These are phyloP conservation scores for Cataglyphis rosenhaueri DNA, from an alignment of 2,888 invertebrate genomes.

Conservation along the genomic window DNA sequence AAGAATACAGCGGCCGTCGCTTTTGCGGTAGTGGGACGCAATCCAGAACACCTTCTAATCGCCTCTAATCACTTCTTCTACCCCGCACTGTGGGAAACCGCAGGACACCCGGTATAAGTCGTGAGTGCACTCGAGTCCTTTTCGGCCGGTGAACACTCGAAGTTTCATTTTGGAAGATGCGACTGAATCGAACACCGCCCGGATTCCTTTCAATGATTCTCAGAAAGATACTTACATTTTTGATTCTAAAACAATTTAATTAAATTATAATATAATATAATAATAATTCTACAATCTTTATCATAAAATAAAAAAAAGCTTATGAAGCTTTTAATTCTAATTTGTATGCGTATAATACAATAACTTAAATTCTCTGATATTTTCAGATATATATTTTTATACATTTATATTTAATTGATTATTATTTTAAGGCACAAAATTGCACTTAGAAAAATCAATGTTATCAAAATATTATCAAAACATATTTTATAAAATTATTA, in stretches of 20 bases:
- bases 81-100: conserved; percentile 66
- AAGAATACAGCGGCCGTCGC: conserved; percentile 42
- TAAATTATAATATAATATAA: not conserved
- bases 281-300: not conserved
- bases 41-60: conserved; percentile 78
- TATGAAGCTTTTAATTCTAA: not conserved
- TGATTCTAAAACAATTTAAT: not conserved
- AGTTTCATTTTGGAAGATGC: conserved; percentile 14
- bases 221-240: not conserved
- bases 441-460: not conserved
- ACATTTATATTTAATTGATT: too few species aligned
- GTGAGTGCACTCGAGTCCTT: conserved; percentile 38
- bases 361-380: not conserved
- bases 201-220: not conserved
- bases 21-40: conserved; percentile 71
- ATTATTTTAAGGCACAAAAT: not conserved
- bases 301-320: not conserved
- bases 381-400: too few species aligned
- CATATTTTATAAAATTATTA: not conserved
- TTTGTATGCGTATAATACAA: not conserved
- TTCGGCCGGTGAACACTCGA: conserved; percentile 15
- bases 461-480: not conserved
- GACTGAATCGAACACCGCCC: not conserved
- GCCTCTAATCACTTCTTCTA: conserved; percentile 69
- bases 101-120: conserved; percentile 44